Percentiles rank a stretch among this genome's conserved stretches.
phyloP scores from a whole-genome alignment of 1,140 invertebrate species.

The Plectrocnemia conspersa region DNA sequence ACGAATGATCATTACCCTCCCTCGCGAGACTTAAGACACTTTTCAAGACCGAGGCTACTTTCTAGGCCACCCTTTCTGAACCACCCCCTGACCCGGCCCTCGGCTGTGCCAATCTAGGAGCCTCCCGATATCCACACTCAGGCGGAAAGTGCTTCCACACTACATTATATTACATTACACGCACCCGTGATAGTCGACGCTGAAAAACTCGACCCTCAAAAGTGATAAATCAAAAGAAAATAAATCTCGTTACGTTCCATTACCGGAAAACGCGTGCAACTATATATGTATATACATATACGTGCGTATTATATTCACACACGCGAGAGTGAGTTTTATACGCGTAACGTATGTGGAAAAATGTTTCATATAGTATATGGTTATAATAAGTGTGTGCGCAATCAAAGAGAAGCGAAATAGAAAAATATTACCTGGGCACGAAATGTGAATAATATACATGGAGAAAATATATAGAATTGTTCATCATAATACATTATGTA shows the following conservation, averaged over 20 bases:
- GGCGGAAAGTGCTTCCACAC: conserved; percentile 3
- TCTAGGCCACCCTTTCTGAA: neutral
- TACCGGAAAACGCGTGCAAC: conserved; percentile 3
- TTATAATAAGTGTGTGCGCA: no score
- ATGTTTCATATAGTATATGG: no score
- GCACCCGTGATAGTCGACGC: neutral
- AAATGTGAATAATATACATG: no score
- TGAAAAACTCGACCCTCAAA: conserved; percentile 4
- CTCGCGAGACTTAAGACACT: conserved; percentile 8
- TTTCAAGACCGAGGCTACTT: conserved; percentile 2
- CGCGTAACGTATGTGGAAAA: no score
- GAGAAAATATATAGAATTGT: no score
- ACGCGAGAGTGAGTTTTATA: no score
- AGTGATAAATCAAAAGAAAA: conserved; percentile 19
- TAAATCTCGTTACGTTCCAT: conserved; percentile 21
- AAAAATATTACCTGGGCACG: no score
- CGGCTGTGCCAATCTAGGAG: no score
- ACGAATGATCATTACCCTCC: conserved; percentile 29
- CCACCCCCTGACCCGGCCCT: no score
- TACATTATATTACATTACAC: conserved; percentile 18
- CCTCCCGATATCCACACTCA: neutral
- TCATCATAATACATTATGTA: no score
- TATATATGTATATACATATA: neutral
- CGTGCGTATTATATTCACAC: no score
- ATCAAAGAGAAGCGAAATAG: no score